phyloP scores from a whole-genome alignment of 2,888 invertebrate genomes.

The Mesorhabditis spiculigera region DNA sequence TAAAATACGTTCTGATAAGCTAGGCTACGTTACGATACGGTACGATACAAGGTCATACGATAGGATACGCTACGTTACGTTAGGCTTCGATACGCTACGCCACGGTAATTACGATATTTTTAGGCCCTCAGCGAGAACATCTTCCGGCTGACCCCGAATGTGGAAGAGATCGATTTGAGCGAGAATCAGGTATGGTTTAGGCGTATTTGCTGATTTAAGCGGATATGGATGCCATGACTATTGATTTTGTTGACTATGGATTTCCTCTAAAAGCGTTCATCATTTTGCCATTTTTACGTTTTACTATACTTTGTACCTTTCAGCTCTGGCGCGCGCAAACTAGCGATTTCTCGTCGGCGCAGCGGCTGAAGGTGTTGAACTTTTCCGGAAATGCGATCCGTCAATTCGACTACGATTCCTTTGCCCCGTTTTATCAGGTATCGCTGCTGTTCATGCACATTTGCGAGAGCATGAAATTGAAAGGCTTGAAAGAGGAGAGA shows the following conservation, averaged over 20 bases:
- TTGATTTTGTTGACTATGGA: no score
- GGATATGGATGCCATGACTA: background rate
- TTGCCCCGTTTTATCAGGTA: slow-evolving; percentile 5
- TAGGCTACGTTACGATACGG: no score
- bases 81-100: no score
- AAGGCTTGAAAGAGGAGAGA: no score
- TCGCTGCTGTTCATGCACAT: background rate
- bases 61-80: no score
- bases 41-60: no score
- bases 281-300: no score
- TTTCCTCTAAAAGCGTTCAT: no score
- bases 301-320: background rate
- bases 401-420: slow-evolving; percentile 4
- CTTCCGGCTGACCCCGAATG: background rate
- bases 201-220: background rate
- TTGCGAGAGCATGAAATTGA: background rate
- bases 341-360: background rate
- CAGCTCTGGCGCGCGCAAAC: slow-evolving; percentile 5
- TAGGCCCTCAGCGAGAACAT: slow-evolving; percentile 6
- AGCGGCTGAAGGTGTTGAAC: background rate
- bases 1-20: no score
- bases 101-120: background rate
- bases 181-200: background rate
- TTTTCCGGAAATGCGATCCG: slow-evolving; percentile 1
- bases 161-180: slow-evolving; percentile 6